These are phyloP conservation scores for Zosterops borbonicus DNA, from an alignment of 2,113 vertebrate species.

Conservation along the genomic window DNA sequence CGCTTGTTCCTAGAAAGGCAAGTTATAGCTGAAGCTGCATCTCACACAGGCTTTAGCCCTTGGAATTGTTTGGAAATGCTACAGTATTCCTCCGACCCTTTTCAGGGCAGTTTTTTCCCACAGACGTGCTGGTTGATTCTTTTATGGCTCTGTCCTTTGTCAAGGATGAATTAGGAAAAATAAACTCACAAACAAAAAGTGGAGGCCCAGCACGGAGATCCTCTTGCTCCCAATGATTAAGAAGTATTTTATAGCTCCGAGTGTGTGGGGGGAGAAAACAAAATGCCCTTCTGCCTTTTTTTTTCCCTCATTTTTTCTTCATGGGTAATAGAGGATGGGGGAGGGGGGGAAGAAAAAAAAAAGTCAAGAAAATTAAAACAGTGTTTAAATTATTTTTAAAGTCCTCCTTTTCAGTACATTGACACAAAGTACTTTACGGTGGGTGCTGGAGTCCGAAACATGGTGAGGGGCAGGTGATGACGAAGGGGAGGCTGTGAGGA, in stretches of 20 bases:
- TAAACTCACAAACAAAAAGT: slow-evolving; percentile 63
- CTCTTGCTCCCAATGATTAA: slow-evolving; percentile 44
- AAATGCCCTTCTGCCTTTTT: slow-evolving; percentile 17
- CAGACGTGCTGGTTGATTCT: slow-evolving; percentile 23
- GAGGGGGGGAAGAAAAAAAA: too few species aligned
- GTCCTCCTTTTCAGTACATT: background rate
- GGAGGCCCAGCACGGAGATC: slow-evolving; percentile 30
- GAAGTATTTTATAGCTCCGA: background rate
- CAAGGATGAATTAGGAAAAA: slow-evolving; percentile 53
- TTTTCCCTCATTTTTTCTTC: background rate
- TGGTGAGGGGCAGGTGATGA: background rate
- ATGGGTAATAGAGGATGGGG: background rate
- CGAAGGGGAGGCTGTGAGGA: background rate
- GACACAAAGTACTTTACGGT: background rate
- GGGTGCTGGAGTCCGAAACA: background rate
- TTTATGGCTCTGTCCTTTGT: slow-evolving; percentile 48
- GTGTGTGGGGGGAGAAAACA: background rate
- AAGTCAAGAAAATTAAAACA: background rate
- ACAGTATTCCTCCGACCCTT: slow-evolving; percentile 50
- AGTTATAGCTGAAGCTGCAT: slow-evolving; percentile 38
- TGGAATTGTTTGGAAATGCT: slow-evolving; percentile 57
- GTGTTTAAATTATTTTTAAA: background rate
- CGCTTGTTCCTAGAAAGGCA: slow-evolving; percentile 77
- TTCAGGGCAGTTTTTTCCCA: slow-evolving; percentile 64
- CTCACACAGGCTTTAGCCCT: slow-evolving; percentile 51